phyloP scores from a whole-genome alignment of 2,797 vertebrate genomes.

The Echeneis naucrates region DNA sequence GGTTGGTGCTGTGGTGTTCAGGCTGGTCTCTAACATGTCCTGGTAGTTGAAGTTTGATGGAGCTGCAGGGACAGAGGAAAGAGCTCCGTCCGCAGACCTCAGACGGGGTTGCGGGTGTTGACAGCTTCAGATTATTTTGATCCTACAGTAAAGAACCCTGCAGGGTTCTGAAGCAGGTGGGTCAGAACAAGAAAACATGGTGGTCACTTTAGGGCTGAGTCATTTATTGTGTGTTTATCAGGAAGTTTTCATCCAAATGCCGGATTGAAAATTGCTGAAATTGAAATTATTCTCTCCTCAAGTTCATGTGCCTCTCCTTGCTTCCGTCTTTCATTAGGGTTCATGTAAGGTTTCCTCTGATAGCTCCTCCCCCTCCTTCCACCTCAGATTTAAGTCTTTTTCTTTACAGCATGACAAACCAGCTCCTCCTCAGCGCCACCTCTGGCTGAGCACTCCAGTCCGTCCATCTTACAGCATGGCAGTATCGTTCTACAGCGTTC shows the following conservation, averaged over 20 bases:
- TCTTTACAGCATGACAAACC: constrained; percentile 48
- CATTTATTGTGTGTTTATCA: neutral
- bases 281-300: constrained; percentile 16
- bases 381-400: constrained; percentile 8
- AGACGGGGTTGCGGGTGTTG: neutral
- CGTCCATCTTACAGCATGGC: constrained; percentile 46
- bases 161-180: neutral
- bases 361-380: neutral
- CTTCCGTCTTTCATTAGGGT: no score
- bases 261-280: constrained; percentile 22
- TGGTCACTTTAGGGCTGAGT: neutral
- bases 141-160: neutral
- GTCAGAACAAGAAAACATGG: constrained; percentile 44
- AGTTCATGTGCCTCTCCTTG: neutral
- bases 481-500: constrained; percentile 33
- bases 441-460: constrained; percentile 5
- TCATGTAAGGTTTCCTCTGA: neutral
- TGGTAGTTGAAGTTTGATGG: neutral
- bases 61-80: no score
- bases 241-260: constrained; percentile 25
- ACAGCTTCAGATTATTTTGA: neutral
- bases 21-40: constrained; percentile 19
- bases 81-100: constrained; percentile 1
- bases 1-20: constrained; percentile 38
- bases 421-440: neutral